Percentiles rank a stretch among this genome's conserved stretches.
These are phyloP conservation scores for Danio jaintianensis DNA, from an alignment of 2,797 vertebrate genomes.

Conservation along the genomic window DNA sequence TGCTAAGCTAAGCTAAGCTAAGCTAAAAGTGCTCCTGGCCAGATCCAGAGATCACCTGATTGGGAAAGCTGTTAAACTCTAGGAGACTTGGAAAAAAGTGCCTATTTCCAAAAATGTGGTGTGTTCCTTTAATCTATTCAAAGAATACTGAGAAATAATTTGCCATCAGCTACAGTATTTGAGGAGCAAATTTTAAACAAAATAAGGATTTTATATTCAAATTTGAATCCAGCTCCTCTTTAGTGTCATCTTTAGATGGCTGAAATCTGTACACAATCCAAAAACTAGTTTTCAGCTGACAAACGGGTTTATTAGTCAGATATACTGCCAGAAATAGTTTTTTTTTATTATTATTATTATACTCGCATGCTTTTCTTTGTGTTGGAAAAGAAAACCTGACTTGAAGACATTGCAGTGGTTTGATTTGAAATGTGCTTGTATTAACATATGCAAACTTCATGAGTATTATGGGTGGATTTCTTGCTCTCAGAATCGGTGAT, in stretches of 20 bases:
- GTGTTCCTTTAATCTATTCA: too few species aligned
- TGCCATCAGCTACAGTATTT: too few species aligned
- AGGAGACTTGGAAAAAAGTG: too few species aligned
- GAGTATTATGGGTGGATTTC: constrained; percentile 59
- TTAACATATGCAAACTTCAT: constrained; percentile 5
- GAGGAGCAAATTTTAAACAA: not conserved
- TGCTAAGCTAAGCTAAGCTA: too few species aligned
- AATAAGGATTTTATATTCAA: too few species aligned
- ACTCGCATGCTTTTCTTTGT: not conserved
- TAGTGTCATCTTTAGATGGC: not conserved
- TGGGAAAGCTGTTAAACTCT: too few species aligned
- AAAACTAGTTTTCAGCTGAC: not conserved
- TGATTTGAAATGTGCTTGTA: constrained; percentile 15
- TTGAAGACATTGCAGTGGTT: constrained; percentile 30
- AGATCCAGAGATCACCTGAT: too few species aligned
- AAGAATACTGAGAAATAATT: too few species aligned
- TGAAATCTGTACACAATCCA: not conserved
- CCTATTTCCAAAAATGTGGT: too few species aligned
- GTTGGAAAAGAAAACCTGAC: not conserved
- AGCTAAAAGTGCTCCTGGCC: too few species aligned
- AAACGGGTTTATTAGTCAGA: constrained; percentile 8
- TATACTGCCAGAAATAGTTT: constrained; percentile 26
- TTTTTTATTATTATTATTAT: constrained; percentile 35
- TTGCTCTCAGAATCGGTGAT: constrained; percentile 62
- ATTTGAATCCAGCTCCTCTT: not conserved